Evolutionary conservation across 2,888 invertebrate genomes (phyloP).

Genomic region (Hemicrepidius hirtus): DNA sequence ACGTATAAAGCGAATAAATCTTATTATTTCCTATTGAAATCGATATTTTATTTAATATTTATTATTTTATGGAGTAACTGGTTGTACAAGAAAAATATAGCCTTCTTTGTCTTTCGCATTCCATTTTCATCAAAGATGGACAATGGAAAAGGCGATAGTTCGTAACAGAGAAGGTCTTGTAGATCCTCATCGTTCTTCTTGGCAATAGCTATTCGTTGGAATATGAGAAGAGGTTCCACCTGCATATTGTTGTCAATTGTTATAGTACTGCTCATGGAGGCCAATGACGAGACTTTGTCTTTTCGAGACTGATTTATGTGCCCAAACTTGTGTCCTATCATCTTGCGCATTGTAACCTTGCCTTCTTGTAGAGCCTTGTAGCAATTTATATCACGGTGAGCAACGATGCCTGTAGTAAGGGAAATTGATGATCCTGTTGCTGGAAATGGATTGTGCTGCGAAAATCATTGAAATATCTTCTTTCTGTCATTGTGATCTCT

Average conservation of each 20-base stretch:
- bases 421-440: background rate
- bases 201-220: slow-evolving; percentile 7
- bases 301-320: too few species aligned
- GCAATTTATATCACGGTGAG: too few species aligned
- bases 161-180: background rate
- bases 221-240: background rate
- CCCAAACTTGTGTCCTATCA: too few species aligned
- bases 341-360: too few species aligned
- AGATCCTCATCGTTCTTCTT: slow-evolving; percentile 12
- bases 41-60: too few species aligned
- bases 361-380: too few species aligned
- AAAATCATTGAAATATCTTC: background rate
- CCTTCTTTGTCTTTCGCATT: slow-evolving; percentile 10
- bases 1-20: too few species aligned
- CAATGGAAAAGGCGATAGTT: slow-evolving; percentile 2
- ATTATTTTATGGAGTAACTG: too few species aligned
- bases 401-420: background rate
- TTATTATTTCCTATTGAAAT: too few species aligned
- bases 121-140: background rate
- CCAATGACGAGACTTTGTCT: too few species aligned
- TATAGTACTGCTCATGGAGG: slow-evolving; percentile 9
- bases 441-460: background rate
- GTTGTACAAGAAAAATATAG: background rate
- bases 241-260: background rate
- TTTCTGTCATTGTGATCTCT: background rate